Conservation (phyloP, 2,797 vertebrate genomes). For the Myotis findleyi region DNA sequence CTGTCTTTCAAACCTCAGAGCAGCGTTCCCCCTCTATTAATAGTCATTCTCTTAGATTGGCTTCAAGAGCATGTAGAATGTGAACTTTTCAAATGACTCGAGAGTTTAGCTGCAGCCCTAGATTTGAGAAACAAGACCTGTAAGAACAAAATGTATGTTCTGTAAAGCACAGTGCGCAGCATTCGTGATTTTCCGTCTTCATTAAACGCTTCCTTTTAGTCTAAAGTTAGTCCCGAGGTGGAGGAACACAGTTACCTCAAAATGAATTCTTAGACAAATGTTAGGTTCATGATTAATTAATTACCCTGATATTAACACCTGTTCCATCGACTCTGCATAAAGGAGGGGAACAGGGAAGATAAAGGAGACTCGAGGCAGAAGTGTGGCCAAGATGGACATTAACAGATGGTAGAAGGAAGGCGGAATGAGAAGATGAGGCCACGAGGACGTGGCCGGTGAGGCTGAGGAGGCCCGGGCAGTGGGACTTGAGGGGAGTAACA, state of each 20-base stretch:
- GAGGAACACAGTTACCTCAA: conserved; percentile 19
- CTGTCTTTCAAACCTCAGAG: conserved; percentile 35
- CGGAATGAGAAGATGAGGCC: background rate
- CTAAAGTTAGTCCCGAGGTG: conserved; percentile 23
- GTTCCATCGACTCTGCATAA: background rate
- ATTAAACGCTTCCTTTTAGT: conserved; percentile 37
- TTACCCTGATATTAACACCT: conserved; percentile 5
- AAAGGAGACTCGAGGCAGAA: background rate
- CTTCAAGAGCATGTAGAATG: background rate
- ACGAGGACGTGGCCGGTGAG: background rate
- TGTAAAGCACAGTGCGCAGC: background rate
- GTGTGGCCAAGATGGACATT: background rate
- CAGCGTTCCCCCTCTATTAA: background rate
- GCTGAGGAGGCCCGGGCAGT: background rate
- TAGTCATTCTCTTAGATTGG: background rate
- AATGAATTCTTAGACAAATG: conserved; percentile 48
- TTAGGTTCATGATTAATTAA: conserved; percentile 29
- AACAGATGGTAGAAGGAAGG: background rate
- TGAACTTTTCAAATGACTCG: background rate
- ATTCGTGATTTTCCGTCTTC: conserved; percentile 38
- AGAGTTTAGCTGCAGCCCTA: background rate
- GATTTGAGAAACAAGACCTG: conserved; percentile 52
- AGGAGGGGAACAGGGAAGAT: background rate
- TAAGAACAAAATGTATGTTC: background rate
- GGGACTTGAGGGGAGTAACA: fast-evolving